A percentile compares a stretch with the other conserved stretches of the same genome.
Evolutionary conservation across 1,140 invertebrate genomes (phyloP).

Genomic region (Bombus turneri): DNA sequence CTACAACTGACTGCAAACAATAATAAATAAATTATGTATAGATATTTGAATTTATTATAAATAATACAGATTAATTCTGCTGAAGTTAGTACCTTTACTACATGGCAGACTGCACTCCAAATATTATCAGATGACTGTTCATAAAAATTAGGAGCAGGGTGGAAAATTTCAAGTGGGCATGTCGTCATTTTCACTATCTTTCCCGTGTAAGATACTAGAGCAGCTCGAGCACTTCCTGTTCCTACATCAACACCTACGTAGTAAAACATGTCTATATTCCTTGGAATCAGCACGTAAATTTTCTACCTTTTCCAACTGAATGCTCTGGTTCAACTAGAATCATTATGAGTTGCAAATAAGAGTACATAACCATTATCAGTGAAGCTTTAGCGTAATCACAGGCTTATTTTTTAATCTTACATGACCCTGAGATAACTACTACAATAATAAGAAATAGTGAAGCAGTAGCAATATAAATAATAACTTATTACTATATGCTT

Average conservation of each 20-base stretch:
- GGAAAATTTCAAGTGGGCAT: constrained; percentile 89
- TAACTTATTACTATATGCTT: neutral
- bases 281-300: neutral
- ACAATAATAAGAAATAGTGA: constrained; percentile 46
- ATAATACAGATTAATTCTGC: neutral
- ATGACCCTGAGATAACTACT: constrained; percentile 75
- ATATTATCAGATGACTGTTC: constrained; percentile 97
- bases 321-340: neutral
- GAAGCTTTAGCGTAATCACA: constrained; percentile 41
- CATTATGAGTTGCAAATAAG: constrained; percentile 55
- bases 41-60: neutral
- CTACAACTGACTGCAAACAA: constrained; percentile 84
- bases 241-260: constrained; percentile 97
- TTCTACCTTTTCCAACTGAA: constrained; percentile 45
- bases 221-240: constrained; percentile 93
- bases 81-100: constrained; percentile 86
- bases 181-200: constrained; percentile 86
- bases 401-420: constrained; percentile 55
- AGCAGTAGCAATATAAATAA: neutral
- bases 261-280: constrained; percentile 78
- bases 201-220: constrained; percentile 87
- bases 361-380: constrained; percentile 57
- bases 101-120: constrained; percentile 88
- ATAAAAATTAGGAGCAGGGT: constrained; percentile 89
- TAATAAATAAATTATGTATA: constrained; percentile 58